Evolutionary conservation across 2,113 vertebrate genomes (phyloP), one percentile per base, ranked within the genome.

Genomic region (Myocastor coypus): DNA sequence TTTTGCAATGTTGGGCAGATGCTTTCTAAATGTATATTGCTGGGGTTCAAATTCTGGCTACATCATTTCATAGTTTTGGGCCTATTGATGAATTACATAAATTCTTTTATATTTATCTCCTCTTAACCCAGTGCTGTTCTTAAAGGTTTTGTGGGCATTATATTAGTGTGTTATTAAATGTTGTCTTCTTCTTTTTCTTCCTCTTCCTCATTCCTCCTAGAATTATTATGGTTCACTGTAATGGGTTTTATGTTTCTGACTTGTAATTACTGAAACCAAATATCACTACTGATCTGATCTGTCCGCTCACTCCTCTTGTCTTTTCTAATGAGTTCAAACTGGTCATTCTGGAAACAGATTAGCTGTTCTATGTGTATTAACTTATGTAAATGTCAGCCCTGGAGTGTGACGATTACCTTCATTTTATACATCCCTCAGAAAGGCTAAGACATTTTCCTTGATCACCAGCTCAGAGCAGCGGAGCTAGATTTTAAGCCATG

Each of bases 231-330:
- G 1, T 87, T 89, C 24, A 55, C 68, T 16, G 22, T 20, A 69
- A 82, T 82, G 22, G 14, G 80, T 87, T 64, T 59, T 28, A 24
- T 55, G 81, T 81, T 95, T 87, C 59, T 84, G 55, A 32, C 73
- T 94, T 61, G 13, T 52, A 88, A 11, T 52, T 77, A 9, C 7
- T 7, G 1, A 57, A 80, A 92, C 28, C 5, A 24, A 22, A 10
- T 5, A 10, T 52, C 42, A 52, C 9, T 61, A 42, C 7, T 30
- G 11, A 13, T 40, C 12, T 92, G 40, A 61, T 64, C 22, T 26
- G 4, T 75, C 9, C 61, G 9, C 2, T 12, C 20, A 73, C 30
- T 37, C 32, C 24, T 85, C 22, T n/a, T 80, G 40, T 20, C 32
- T 83, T 87, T 32, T 42, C 28, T 40, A 75, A 42, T 37, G n/a